Evolutionary conservation across 2,113 vertebrate species (phyloP).

Genomic region (Scatophagus argus): DNA sequence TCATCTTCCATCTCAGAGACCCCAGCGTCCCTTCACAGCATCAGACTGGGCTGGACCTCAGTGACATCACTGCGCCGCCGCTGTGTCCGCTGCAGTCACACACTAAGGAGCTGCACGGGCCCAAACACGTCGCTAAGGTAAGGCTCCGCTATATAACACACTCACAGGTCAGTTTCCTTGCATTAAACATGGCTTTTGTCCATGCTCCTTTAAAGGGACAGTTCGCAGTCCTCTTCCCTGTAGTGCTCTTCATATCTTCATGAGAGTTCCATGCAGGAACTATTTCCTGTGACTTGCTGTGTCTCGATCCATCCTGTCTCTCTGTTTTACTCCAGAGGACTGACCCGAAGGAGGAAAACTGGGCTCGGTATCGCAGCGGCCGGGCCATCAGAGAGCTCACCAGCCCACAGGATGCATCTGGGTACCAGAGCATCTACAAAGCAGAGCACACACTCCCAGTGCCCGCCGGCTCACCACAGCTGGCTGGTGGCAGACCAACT

Average conservation of each 20-base stretch:
- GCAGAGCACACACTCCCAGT: slow-evolving; percentile 9
- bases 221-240: too few species aligned
- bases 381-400: slow-evolving; percentile 61
- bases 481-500: slow-evolving; percentile 27
- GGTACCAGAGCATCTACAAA: slow-evolving; percentile 42
- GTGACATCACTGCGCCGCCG: not conserved
- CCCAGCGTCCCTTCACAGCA: slow-evolving; percentile 64
- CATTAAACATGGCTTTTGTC: too few species aligned
- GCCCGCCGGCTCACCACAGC: rapidly evolving
- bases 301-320: not conserved
- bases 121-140: slow-evolving; percentile 52
- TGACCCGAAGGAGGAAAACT: slow-evolving; percentile 44
- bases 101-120: slow-evolving; percentile 52
- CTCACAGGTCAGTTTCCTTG: too few species aligned
- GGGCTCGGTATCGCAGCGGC: slow-evolving; percentile 36
- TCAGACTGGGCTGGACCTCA: slow-evolving; percentile 26
- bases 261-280: too few species aligned
- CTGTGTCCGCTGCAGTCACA: slow-evolving; percentile 46
- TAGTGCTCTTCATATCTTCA: too few species aligned
- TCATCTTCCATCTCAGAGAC: slow-evolving; percentile 42
- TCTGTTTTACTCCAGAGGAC: slow-evolving; percentile 16
- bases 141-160: not conserved
- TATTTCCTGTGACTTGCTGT: not conserved
- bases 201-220: too few species aligned
- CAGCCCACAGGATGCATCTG: slow-evolving; percentile 31